phyloP scores from a whole-genome alignment of 2,888 invertebrate genomes.

The Troides aeacus region DNA sequence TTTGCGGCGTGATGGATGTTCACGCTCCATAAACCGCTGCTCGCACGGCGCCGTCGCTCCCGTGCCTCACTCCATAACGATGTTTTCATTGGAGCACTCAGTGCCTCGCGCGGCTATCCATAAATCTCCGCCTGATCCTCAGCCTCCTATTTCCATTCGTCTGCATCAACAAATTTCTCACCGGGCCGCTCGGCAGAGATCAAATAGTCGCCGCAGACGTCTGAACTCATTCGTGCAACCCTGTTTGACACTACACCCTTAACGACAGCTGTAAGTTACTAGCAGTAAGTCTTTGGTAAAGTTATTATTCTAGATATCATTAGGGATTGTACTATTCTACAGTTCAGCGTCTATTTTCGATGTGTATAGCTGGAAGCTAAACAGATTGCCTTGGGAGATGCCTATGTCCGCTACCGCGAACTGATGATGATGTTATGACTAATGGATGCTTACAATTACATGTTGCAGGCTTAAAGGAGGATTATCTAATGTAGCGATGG shows the following conservation, averaged over 20 bases:
- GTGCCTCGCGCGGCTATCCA: conserved; percentile 56
- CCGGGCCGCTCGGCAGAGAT: conserved; percentile 31
- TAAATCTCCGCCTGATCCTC: conserved; percentile 59
- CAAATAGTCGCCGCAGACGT: background rate
- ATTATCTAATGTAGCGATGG: too few species aligned
- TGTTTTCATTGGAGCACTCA: conserved; percentile 65
- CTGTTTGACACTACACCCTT: background rate
- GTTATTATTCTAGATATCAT: too few species aligned
- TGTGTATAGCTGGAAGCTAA: too few species aligned
- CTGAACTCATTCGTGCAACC: background rate
- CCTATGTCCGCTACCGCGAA: too few species aligned
- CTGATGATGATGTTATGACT: too few species aligned
- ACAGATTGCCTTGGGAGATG: too few species aligned
- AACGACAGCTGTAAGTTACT: too few species aligned
- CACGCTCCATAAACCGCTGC: conserved; percentile 45
- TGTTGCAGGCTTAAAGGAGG: too few species aligned
- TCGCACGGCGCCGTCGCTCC: conserved; percentile 41
- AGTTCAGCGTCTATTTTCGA: too few species aligned
- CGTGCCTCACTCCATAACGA: conserved; percentile 51
- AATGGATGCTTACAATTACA: too few species aligned
- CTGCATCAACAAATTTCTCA: conserved; percentile 53
- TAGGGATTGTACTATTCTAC: too few species aligned
- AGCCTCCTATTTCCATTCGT: conserved; percentile 60
- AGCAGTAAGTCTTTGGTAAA: too few species aligned
- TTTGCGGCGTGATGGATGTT: conserved; percentile 38